phyloP scores from a whole-genome alignment of 2,797 vertebrate genomes.

The Xerus rutilus region DNA sequence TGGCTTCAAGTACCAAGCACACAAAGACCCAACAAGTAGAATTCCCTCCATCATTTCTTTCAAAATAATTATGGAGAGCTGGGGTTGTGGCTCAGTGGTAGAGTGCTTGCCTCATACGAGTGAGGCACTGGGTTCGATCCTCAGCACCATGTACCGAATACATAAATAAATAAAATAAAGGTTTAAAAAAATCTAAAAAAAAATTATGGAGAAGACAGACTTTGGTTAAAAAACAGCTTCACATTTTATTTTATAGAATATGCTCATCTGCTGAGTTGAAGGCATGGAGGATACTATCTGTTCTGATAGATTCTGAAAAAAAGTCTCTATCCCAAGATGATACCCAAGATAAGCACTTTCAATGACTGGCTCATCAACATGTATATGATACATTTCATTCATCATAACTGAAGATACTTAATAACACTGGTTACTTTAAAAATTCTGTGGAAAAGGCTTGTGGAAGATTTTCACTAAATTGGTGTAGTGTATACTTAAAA shows the following conservation, averaged over 20 bases:
- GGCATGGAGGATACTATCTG: background rate
- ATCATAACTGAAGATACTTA: background rate
- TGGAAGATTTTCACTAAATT: constrained; percentile 39
- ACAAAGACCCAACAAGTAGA: background rate
- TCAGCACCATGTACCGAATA: too few relatives aligned
- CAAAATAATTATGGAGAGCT: background rate
- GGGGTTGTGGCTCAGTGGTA: too few relatives aligned
- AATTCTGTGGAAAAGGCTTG: constrained; percentile 45
- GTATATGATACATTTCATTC: background rate
- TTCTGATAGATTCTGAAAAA: background rate
- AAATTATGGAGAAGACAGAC: background rate
- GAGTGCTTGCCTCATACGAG: too few relatives aligned
- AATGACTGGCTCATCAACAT: background rate
- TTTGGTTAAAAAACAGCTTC: constrained; percentile 50
- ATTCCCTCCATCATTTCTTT: background rate
- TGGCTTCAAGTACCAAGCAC: background rate
- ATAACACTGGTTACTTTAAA: background rate
- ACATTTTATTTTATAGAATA: constrained; percentile 68
- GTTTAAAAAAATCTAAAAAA: background rate
- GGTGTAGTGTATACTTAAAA: constrained; percentile 59
- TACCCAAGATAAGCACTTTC: background rate
- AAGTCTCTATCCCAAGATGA: background rate
- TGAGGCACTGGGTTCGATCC: too few relatives aligned
- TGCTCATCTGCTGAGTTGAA: constrained; percentile 25
- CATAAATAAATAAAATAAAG: too few relatives aligned